Evolutionary conservation across 2,888 invertebrate species (phyloP).

Genomic region (Mythimna lalbum): DNA sequence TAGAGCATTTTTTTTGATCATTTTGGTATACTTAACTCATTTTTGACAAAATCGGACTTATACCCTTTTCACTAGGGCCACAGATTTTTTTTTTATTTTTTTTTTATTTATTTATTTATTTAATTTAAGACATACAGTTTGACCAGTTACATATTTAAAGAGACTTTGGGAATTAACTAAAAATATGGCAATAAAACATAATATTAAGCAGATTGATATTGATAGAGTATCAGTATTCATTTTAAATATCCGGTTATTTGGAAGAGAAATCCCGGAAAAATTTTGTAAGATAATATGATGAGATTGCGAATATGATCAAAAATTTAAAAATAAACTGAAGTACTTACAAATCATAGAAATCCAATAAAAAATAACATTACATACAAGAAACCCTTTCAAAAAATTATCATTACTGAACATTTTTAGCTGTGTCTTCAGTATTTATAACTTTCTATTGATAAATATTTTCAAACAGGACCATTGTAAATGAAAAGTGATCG

Average conservation of each 20-base stretch:
- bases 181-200: no score
- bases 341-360: conserved; percentile 19
- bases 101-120: no score
- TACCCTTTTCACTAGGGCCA: no score
- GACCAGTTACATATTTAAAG: no score
- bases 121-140: no score
- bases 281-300: not conserved
- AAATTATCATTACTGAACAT: conserved; percentile 17
- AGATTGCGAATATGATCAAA: not conserved
- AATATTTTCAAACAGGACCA: conserved; percentile 44
- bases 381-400: not conserved
- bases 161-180: no score
- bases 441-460: conserved; percentile 24
- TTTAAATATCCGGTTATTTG: not conserved
- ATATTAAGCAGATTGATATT: not conserved
- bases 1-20: no score
- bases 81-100: no score
- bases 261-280: no score
- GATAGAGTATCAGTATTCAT: not conserved
- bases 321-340: not conserved
- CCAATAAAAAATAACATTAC: not conserved
- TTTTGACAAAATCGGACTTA: no score
- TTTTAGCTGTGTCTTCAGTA: not conserved
- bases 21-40: no score
- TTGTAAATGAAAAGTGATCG: conserved; percentile 1